phyloP scores from a whole-genome alignment of 2,113 vertebrate species.

The Spheniscus mendiculus region DNA sequence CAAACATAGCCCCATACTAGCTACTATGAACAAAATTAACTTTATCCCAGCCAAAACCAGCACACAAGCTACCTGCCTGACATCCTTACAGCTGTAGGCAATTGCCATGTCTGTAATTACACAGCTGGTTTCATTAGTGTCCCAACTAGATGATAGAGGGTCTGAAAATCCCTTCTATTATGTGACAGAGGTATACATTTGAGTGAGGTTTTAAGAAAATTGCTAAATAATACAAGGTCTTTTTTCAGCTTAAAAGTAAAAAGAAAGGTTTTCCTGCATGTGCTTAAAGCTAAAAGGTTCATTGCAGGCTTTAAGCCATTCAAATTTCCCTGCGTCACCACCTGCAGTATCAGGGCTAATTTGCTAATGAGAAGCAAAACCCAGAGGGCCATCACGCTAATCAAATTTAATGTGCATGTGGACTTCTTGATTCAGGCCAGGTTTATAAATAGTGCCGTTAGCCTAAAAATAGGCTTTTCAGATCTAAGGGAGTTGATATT shows the following conservation, averaged over 20 bases:
- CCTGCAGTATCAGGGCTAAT: constrained; percentile 31
- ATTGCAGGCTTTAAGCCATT: background rate
- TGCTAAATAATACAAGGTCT: background rate
- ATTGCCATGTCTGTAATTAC: background rate
- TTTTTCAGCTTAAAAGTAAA: background rate
- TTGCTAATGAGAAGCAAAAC: constrained; percentile 37
- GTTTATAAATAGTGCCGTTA: constrained; percentile 65
- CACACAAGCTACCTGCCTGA: background rate
- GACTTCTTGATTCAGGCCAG: constrained; percentile 38
- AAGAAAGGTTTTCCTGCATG: background rate
- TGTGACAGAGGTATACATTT: background rate
- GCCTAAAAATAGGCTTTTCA: constrained; percentile 62
- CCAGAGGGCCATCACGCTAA: constrained; percentile 3
- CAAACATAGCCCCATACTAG: background rate
- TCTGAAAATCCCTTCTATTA: background rate
- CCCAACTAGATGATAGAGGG: background rate
- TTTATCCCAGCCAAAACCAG: background rate
- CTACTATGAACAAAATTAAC: background rate
- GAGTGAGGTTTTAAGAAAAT: background rate
- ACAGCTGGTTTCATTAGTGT: background rate
- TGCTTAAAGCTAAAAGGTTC: background rate
- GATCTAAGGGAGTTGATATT: constrained; percentile 52
- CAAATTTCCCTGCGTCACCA: background rate
- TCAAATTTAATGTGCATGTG: constrained; percentile 57
- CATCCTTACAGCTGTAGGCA: background rate